Evolutionary conservation across 2,888 invertebrate species (phyloP).

Genomic region (Nectonema munidae): DNA sequence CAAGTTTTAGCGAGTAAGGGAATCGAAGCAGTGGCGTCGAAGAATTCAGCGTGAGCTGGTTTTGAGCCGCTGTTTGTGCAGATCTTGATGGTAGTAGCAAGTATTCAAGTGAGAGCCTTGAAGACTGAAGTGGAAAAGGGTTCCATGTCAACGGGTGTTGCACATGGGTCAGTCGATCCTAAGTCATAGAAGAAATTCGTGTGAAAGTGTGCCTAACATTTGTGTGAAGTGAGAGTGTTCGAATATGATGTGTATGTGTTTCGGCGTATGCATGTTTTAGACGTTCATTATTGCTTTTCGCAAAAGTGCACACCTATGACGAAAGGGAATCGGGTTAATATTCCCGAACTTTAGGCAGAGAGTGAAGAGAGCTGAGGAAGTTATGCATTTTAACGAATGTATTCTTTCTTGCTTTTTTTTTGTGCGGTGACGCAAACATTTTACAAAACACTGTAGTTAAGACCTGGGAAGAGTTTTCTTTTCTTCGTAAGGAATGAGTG

Average conservation of each 20-base stretch:
- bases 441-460: constrained; percentile 16
- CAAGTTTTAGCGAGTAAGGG: constrained; percentile 32
- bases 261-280: no score
- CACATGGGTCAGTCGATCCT: constrained; percentile 22
- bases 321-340: constrained; percentile 24
- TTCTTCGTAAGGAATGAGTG: constrained; percentile 25
- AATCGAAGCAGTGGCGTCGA: constrained; percentile 29
- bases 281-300: constrained; percentile 14
- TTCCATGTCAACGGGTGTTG: constrained; percentile 29
- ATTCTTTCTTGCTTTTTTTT: no score
- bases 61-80: constrained; percentile 27
- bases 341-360: constrained; percentile 20
- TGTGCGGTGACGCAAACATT: no score
- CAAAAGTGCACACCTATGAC: constrained; percentile 16
- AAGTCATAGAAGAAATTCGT: constrained; percentile 20
- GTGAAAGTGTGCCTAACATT: constrained; percentile 15
- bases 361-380: no score
- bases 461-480: constrained; percentile 26
- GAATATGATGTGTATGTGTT: no score
- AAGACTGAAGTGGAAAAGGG: constrained; percentile 27
- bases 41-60: constrained; percentile 30
- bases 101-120: constrained; percentile 33
- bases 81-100: constrained; percentile 40
- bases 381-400: no score
- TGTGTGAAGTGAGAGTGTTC: no score